Percentiles rank a stretch among this genome's conserved stretches.
phyloP scores from a whole-genome alignment of 2,888 invertebrate species.

The Neoaliturus tenellus region DNA sequence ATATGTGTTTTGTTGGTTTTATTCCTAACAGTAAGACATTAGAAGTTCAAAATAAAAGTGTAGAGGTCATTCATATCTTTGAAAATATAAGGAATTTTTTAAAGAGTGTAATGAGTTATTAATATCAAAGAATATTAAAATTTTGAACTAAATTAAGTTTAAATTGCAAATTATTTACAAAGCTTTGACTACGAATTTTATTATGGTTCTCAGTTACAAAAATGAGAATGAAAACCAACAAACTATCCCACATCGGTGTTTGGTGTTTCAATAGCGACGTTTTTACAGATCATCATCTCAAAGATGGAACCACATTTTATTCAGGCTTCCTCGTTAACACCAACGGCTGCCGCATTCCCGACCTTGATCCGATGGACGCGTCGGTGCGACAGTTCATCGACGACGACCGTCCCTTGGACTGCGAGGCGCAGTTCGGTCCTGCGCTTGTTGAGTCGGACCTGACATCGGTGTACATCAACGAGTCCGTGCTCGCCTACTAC shows the following conservation, averaged over 20 bases:
- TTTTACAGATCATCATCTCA: constrained; percentile 16
- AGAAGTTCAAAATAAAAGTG: too few relatives aligned
- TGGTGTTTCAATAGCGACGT: background rate
- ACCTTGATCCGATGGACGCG: constrained; percentile 78
- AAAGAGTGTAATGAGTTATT: too few relatives aligned
- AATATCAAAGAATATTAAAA: too few relatives aligned
- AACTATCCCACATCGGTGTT: background rate
- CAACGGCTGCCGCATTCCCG: constrained; percentile 81
- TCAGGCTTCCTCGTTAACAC: constrained; percentile 76
- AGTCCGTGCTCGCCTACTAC: constrained; percentile 73
- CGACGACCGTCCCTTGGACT: constrained; percentile 73
- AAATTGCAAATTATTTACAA: too few relatives aligned
- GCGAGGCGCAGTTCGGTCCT: constrained; percentile 72
- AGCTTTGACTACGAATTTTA: too few relatives aligned
- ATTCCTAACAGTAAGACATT: too few relatives aligned
- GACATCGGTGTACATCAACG: constrained; percentile 77
- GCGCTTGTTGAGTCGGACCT: constrained; percentile 74
- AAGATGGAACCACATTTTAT: constrained; percentile 23
- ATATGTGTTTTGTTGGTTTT: too few relatives aligned
- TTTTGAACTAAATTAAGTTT: too few relatives aligned
- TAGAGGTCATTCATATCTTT: too few relatives aligned
- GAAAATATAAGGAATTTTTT: too few relatives aligned
- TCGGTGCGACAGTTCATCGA: constrained; percentile 75
- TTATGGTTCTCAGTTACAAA: too few relatives aligned
- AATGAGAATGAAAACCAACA: too few relatives aligned